Evolutionary conservation across 2,888 invertebrate species (phyloP).

Genomic region (Hoplodrina blanda): DNA sequence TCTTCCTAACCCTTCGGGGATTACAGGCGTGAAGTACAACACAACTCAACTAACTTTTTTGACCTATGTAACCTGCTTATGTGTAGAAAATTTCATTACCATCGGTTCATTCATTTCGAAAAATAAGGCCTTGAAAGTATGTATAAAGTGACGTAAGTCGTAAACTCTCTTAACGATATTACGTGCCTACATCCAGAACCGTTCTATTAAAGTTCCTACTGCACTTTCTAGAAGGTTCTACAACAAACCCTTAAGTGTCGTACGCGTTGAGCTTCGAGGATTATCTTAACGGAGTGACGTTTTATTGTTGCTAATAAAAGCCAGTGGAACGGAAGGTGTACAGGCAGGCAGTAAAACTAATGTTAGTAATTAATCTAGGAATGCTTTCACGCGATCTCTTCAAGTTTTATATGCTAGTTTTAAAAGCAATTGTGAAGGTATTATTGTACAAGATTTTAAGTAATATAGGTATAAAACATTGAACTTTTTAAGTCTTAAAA

Average conservation of each 20-base stretch:
- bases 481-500: too few relatives aligned
- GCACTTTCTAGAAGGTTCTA: constrained; percentile 31
- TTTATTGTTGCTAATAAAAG: constrained; percentile 78
- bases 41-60: too few relatives aligned
- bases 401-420: constrained; percentile 36
- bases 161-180: constrained; percentile 1
- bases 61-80: too few relatives aligned
- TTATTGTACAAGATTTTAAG: not conserved
- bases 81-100: too few relatives aligned
- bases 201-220: constrained; percentile 6
- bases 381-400: constrained; percentile 61
- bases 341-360: constrained; percentile 66
- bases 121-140: too few relatives aligned
- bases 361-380: constrained; percentile 67
- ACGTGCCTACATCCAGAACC: not conserved
- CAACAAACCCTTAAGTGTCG: constrained; percentile 51
- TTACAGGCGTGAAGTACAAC: too few relatives aligned
- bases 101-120: too few relatives aligned
- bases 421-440: constrained; percentile 4
- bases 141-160: too few relatives aligned
- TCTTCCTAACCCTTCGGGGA: too few relatives aligned
- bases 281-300: constrained; percentile 73
- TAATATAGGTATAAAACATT: not conserved
- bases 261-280: constrained; percentile 60
- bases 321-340: constrained; percentile 69